Evolutionary conservation across 2,888 invertebrate genomes (phyloP), one percentile per base, ranked within the genome.

Genomic region (Hartigia nigra): DNA sequence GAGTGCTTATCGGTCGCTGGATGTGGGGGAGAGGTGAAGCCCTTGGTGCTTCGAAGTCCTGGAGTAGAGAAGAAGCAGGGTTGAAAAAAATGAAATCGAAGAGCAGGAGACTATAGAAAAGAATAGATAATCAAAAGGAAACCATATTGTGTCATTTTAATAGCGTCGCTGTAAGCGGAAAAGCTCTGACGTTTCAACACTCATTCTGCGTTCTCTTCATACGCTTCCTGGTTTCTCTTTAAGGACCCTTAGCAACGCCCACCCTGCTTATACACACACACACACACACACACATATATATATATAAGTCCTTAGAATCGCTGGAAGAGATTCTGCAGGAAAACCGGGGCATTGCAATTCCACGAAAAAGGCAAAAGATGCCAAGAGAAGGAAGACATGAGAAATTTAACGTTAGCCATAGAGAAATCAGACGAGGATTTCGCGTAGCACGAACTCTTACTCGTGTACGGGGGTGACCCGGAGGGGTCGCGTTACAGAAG

Each of bases 51-150:
- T 55, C 39, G 23, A 55, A 55, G 76, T 77, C 79, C 36, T 75
- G 78, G 77, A 79, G 77, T 69, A 31, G 74, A 75, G 74, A 32
- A 77, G 32, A 55, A 70, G 70, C 12, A 69, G 77, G 75, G 37
- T 39, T 77, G 74, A 70, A 76, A 74, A 76, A 74, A n/a, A 14
- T 14, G 14, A 39, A 14, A 5, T 39, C 39, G 14, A 39, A 39
- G 14, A 14, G 14, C 14, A 4, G 14, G 39, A 55, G 39, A 55
- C 39, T 55, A 14, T 55, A 9, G 23, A 55, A 37, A 37, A 55
- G 5, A 23, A 39, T 55, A 23, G 23, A 55, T 23, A 55, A 55
- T 55, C 39, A 55, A 55, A 55, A 55, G 39, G 23, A 55, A 55
- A 55, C 39, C 39, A 5, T 55, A 55, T 55, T 55, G 5, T 23